A percentile compares a stretch with the other conserved stretches of the same genome.
Conservation (phyloP, 2,113 vertebrate genomes). For the Dipodomys stephensi region DNA sequence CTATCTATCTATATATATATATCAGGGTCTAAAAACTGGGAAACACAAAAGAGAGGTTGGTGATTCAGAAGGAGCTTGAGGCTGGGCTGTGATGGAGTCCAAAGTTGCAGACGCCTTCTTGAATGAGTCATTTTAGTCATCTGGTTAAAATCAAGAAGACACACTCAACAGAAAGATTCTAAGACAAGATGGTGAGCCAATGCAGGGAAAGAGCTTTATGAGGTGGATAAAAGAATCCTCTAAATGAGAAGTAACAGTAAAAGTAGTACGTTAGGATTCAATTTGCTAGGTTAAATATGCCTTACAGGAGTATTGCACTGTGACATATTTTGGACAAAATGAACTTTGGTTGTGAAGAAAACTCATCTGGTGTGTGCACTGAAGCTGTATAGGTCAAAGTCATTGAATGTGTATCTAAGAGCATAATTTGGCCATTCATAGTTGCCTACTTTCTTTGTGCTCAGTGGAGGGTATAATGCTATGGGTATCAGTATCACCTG, state of each 20-base stretch:
- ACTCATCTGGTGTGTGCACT: slow-evolving; percentile 4
- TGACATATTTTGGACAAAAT: slow-evolving; percentile 41
- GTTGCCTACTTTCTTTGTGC: not conserved
- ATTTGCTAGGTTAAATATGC: slow-evolving; percentile 51
- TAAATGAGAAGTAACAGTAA: slow-evolving; percentile 40
- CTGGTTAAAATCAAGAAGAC: slow-evolving; percentile 59
- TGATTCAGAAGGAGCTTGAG: not conserved
- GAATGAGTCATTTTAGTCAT: slow-evolving; percentile 41
- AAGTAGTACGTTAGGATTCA: slow-evolving; percentile 52
- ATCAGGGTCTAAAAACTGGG: not conserved
- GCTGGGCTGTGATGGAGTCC: not conserved
- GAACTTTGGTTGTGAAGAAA: slow-evolving; percentile 32
- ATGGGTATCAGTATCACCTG: not conserved
- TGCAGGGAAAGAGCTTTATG: slow-evolving; percentile 26
- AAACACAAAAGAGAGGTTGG: not conserved
- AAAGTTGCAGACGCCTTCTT: not conserved
- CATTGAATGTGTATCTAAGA: slow-evolving; percentile 7
- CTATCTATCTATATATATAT: not conserved
- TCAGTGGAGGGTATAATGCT: not conserved
- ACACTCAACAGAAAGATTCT: slow-evolving; percentile 52
- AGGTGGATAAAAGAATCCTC: slow-evolving; percentile 16
- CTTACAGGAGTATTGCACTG: slow-evolving; percentile 16
- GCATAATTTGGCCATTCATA: slow-evolving; percentile 41
- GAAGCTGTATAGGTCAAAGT: slow-evolving; percentile 1
- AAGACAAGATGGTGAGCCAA: slow-evolving; percentile 33